Evolutionary conservation across 2,797 vertebrate genomes (phyloP).

Genomic region (Euthynnus affinis): DNA sequence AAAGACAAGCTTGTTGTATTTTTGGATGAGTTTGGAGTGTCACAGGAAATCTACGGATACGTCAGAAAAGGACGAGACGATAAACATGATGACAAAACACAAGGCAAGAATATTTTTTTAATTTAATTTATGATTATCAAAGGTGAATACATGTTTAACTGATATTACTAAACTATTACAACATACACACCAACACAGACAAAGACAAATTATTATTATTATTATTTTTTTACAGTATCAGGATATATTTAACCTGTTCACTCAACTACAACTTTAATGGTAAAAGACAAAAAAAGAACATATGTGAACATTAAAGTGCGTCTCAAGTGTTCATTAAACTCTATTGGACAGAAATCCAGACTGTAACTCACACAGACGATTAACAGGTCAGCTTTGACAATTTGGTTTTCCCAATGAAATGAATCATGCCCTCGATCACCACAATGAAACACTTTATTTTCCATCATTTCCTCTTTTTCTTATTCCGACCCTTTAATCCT

Average conservation of each 20-base stretch:
- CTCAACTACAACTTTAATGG: neutral
- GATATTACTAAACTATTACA: constrained; percentile 22
- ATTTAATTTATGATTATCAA: constrained; percentile 33
- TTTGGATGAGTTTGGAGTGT: neutral
- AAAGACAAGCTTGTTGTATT: neutral
- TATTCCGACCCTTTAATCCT: constrained; percentile 34
- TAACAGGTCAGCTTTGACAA: neutral
- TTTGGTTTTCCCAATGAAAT: constrained; percentile 17
- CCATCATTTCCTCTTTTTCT: neutral
- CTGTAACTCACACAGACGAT: neutral
- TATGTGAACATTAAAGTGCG: constrained; percentile 64
- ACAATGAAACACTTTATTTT: neutral
- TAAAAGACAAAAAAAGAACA: neutral
- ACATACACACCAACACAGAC: neutral
- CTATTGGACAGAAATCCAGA: constrained; percentile 11
- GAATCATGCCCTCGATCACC: neutral
- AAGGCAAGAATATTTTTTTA: constrained; percentile 16
- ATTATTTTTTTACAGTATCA: constrained; percentile 56
- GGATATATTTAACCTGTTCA: constrained; percentile 6
- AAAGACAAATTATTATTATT: neutral
- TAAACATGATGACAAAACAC: constrained; percentile 1
- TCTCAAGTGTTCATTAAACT: constrained; percentile 42
- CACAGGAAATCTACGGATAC: neutral
- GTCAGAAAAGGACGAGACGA: neutral
- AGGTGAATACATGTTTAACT: constrained; percentile 17